These are phyloP conservation scores for Grammomys dolichurus DNA, from an alignment of 2,113 vertebrate genomes.

Conservation along the genomic window DNA sequence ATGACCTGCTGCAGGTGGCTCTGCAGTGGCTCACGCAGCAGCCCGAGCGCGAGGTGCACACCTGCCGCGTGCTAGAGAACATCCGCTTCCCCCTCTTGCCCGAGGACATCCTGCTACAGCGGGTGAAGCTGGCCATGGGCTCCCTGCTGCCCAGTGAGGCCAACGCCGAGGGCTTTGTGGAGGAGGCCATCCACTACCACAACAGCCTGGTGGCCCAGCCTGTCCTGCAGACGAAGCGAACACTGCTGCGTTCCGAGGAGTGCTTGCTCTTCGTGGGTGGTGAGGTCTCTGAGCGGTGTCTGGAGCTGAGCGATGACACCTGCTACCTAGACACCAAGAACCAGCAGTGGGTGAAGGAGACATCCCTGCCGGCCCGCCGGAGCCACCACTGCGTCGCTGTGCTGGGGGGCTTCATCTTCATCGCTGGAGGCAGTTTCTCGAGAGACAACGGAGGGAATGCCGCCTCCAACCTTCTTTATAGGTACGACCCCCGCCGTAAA, in stretches of 20 bases:
- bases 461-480: conserved; percentile 95
- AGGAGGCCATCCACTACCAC: conserved; percentile 94
- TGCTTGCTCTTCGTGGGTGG: conserved; percentile 95
- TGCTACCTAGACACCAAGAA: conserved; percentile 90
- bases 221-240: conserved; percentile 91
- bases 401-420: conserved; percentile 95
- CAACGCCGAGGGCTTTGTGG: conserved; percentile 91
- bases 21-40: conserved; percentile 94
- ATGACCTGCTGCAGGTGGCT: conserved; percentile 92
- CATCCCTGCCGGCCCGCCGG: conserved; percentile 91
- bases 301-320: conserved; percentile 95
- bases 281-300: conserved; percentile 95
- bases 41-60: conserved; percentile 88
- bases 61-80: conserved; percentile 91
- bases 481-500: conserved; percentile 97
- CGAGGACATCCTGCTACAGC: conserved; percentile 89
- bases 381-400: conserved; percentile 96
- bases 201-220: conserved; percentile 91
- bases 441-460: conserved; percentile 95
- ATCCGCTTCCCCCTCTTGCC: conserved; percentile 95
- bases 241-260: conserved; percentile 89
- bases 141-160: conserved; percentile 91
- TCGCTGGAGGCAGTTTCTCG: conserved; percentile 95
- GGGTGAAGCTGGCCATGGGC: conserved; percentile 90
- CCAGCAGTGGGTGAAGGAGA: conserved; percentile 93